Base-by-base conservation (phyloP, 1,140 invertebrate genomes). In the Lasaia peninsularis region DNA sequence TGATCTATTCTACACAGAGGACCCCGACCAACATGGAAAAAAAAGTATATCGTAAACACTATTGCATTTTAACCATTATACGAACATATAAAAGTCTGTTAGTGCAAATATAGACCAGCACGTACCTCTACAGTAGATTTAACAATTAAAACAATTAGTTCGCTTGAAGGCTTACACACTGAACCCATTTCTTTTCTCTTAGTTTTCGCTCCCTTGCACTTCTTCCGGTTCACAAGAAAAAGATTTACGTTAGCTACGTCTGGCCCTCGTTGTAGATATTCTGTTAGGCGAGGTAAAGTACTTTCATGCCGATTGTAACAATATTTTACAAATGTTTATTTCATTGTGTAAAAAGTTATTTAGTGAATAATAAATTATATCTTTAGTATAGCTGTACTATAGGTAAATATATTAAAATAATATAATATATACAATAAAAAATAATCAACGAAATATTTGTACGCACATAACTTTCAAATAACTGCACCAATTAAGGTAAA, bases 201-300 rank as follows among this genome's bases (percentile, higher is more conserved):
- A 63, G 60, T 67, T 71, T 68, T 71, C 65, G 69, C 60, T 68
- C 58, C 60, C 65, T 68, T 71, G 65, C 63, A 65, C 65, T 63
- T 67, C 56, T 66, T 71, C 58, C 69, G 65, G 58, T 40, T 55
- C 60, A 50, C 28, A 61, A 59, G 67, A 48, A 65, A 65, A 67
- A 71, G 65, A 68, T 67, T 71, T 68, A 65, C 69, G 69, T 63
- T 34, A 34, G 32, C 50, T 48, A 60, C 37, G 55, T 54, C 52
- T 49, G 51, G 51, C 56, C 62, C 57, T 60, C 44, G 56, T 32
- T 51, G 28, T 59, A 34, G 14, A 44, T 44, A 40, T 59, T 44
- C 34, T 59, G 35, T 56, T 44, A 48, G 35, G 51, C 28, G 28
- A 52, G 28, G 28, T 52, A 52, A 11, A 18, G 31, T 34, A 33